Evolutionary conservation across 2,888 invertebrate genomes (phyloP), one percentile per base, ranked within the genome.

Genomic region (Drosophila aldrichi): DNA sequence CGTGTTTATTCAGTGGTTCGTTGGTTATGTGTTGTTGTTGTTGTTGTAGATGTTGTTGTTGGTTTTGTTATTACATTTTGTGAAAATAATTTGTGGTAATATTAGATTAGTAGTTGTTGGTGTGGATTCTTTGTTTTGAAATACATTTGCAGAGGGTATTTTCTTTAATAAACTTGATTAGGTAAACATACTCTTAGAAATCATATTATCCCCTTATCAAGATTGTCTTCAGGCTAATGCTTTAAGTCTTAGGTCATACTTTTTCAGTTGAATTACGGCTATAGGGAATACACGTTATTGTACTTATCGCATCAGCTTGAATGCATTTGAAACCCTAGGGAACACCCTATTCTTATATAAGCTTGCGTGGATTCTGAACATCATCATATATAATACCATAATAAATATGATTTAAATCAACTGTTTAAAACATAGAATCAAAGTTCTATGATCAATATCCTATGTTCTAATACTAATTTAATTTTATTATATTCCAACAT

Each of bases 51-150:
- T 77, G 78, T 68, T 57, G 55, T 69, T 78, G 78, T 65, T 63
- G 59, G 61, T 73, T 77, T 61, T 71, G 64, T 71, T 76, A 70
- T 68, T 68, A 63, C 44, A 73, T 66, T 68, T 69, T 75, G 63
- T 32, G 64, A 70, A 88, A 82, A 85, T 82, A 85, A 66, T 65
- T 77, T 38, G 54, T 70, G 76, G 78, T 68, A 79, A 85, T 68
- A 88, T 41, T 78, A 66, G 63, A 85, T 78, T 82, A 77, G 76
- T 74, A 67, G 66, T 67, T 52, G 43, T 62, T 49, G 57, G 59
- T 44, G 66, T 69, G 65, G 70, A n/a, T 60, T 43, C 65, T 25
- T 25, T 12, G 2, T 5, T 18, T 18, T 6, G 0, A 12, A 29
- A 41, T 60, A 44, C 48, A 14, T 34, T 55, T 49, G 44, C 38